phyloP scores from a whole-genome alignment of 2,113 vertebrate species.

The Drymodes brunneopygia region DNA sequence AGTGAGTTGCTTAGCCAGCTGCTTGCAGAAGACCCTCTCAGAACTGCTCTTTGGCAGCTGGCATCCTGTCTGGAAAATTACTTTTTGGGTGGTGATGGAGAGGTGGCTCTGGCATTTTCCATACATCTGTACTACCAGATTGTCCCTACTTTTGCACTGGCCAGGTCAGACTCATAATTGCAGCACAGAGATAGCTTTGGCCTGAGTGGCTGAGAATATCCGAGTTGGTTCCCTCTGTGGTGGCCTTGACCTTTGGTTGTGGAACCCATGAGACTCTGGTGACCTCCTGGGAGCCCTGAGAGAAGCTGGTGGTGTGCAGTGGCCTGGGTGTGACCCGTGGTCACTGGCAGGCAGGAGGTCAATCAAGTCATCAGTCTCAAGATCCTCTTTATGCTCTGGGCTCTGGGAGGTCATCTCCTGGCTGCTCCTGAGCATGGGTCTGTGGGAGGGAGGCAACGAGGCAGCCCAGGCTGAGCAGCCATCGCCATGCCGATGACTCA shows the following conservation, averaged over 20 bases:
- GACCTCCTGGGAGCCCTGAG: background rate
- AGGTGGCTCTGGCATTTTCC: background rate
- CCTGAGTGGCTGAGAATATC: background rate
- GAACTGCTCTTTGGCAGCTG: background rate
- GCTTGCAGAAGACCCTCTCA: background rate
- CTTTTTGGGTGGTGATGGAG: background rate
- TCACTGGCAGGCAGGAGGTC: background rate
- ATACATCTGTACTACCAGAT: background rate
- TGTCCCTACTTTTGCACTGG: background rate
- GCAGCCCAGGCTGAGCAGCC: background rate
- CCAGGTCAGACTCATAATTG: accelerated
- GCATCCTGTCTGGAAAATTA: background rate
- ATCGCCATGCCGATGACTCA: background rate
- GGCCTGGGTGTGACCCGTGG: background rate
- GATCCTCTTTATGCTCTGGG: background rate
- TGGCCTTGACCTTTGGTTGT: background rate
- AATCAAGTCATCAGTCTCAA: background rate
- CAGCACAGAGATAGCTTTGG: background rate
- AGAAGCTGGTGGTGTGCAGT: background rate
- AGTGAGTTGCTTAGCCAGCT: background rate
- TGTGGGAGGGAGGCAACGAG: background rate
- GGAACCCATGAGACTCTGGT: background rate
- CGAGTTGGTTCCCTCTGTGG: background rate
- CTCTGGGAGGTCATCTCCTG: background rate
- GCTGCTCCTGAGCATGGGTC: background rate